Conservation (phyloP, 92 coral and sea anemone species). For the Metridium senile region DNA sequence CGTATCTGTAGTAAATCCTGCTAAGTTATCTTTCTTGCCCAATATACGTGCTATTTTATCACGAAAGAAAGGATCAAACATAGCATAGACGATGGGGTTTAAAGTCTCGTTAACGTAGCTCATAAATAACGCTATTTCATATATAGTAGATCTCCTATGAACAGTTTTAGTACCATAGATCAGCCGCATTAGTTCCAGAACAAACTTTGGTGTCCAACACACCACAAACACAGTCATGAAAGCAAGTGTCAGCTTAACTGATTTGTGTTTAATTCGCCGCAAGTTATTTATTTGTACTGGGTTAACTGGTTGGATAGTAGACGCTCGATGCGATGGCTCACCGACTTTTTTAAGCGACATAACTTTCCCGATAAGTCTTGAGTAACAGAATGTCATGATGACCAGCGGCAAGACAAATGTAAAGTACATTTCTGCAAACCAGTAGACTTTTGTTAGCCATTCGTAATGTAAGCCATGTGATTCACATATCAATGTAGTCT, state of each 20-base stretch:
- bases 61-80: conserved; percentile 38
- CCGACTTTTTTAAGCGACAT: conserved; percentile 31
- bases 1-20: conserved; percentile 22
- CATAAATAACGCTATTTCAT: conserved; percentile 74
- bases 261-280: conserved; percentile 27
- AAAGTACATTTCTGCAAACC: conserved; percentile 44
- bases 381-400: conserved; percentile 66
- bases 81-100: conserved; percentile 68
- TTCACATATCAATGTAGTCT: conserved; percentile 45
- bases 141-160: conserved; percentile 35
- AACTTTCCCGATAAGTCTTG: conserved; percentile 40
- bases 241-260: conserved; percentile 52
- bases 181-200: conserved; percentile 44
- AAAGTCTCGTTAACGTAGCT: conserved; percentile 60
- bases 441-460: conserved; percentile 60
- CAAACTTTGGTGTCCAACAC: conserved; percentile 75
- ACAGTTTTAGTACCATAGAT: conserved; percentile 50
- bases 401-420: conserved; percentile 42
- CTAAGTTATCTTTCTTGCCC: conserved; percentile 18
- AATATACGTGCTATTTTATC: conserved; percentile 17
- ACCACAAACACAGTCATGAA: conserved; percentile 50
- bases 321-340: conserved; percentile 15
- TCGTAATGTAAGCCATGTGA: conserved; percentile 41
- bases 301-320: conserved; percentile 12
- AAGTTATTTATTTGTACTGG: conserved; percentile 1